Evolutionary conservation across 2,888 invertebrate species (phyloP).

Genomic region (Odontocolon sp.): DNA sequence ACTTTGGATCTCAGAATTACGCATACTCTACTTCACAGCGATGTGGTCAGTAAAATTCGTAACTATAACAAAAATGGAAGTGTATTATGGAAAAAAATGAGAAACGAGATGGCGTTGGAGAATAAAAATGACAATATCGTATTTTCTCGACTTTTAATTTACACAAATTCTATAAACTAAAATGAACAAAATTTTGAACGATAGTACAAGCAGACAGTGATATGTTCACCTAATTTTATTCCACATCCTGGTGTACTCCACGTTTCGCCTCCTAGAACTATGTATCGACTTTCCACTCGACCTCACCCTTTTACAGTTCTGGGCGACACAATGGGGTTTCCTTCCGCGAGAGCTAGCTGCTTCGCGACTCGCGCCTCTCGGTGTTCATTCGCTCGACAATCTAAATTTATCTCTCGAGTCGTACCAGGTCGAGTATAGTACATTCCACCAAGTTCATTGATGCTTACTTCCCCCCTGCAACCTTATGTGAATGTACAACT

Average conservation of each 20-base stretch:
- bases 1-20: too few species aligned
- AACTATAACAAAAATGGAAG: too few species aligned
- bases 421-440: constrained; percentile 44
- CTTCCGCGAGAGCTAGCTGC: constrained; percentile 15
- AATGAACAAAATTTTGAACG: too few species aligned
- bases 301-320: constrained; percentile 39
- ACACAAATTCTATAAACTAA: too few species aligned
- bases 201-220: too few species aligned
- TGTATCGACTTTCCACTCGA: constrained; percentile 51
- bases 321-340: constrained; percentile 39
- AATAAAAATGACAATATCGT: too few species aligned
- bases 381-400: constrained; percentile 45
- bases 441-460: constrained; percentile 45
- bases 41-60: too few species aligned
- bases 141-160: too few species aligned
- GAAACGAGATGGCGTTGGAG: too few species aligned
- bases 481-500: constrained; percentile 7
- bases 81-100: too few species aligned
- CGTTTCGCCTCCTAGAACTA: constrained; percentile 35
- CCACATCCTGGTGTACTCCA: background rate
- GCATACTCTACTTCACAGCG: too few species aligned
- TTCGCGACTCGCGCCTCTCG: constrained; percentile 24
- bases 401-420: constrained; percentile 51
- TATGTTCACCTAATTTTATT: too few species aligned
- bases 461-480: constrained; percentile 33